phyloP scores from a whole-genome alignment of 1,140 invertebrate species.

The Cepaea nemoralis region DNA sequence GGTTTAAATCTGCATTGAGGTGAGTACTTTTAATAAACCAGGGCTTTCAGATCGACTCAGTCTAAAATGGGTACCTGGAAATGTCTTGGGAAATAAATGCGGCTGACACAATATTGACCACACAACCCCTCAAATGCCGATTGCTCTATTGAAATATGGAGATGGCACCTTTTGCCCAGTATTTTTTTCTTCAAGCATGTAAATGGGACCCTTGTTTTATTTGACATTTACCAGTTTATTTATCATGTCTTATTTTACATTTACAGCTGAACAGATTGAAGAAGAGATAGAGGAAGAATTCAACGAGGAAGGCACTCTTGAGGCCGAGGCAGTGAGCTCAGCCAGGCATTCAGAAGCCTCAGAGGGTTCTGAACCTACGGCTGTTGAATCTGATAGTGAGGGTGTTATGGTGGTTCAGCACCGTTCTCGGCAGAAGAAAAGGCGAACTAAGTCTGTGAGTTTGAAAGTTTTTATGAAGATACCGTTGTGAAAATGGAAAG shows the following conservation, averaged over 20 bases:
- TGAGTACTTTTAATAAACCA: neutral
- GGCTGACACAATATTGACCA: no score
- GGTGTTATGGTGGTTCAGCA: slow-evolving; percentile 56
- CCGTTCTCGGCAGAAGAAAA: slow-evolving; percentile 47
- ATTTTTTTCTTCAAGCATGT: no score
- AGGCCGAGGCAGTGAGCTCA: slow-evolving; percentile 8
- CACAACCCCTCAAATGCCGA: no score
- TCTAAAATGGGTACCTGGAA: no score
- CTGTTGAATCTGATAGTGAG: slow-evolving; percentile 67
- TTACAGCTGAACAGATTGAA: slow-evolving; percentile 41
- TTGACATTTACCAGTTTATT: neutral
- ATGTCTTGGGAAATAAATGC: no score
- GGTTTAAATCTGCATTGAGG: no score
- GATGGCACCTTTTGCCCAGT: no score
- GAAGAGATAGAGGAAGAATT: slow-evolving; percentile 58
- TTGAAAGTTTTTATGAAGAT: neutral
- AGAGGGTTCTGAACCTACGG: slow-evolving; percentile 58
- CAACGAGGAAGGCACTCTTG: slow-evolving; percentile 44
- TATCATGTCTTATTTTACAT: neutral
- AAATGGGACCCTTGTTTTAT: no score
- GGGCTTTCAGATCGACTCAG: no score
- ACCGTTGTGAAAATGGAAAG: neutral
- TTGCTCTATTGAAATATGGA: no score
- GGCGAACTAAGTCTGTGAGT: slow-evolving; percentile 49
- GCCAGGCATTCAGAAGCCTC: slow-evolving; percentile 44